These are phyloP conservation scores for Aquatica leii DNA, from an alignment of 2,888 invertebrate species.

Conservation along the genomic window DNA sequence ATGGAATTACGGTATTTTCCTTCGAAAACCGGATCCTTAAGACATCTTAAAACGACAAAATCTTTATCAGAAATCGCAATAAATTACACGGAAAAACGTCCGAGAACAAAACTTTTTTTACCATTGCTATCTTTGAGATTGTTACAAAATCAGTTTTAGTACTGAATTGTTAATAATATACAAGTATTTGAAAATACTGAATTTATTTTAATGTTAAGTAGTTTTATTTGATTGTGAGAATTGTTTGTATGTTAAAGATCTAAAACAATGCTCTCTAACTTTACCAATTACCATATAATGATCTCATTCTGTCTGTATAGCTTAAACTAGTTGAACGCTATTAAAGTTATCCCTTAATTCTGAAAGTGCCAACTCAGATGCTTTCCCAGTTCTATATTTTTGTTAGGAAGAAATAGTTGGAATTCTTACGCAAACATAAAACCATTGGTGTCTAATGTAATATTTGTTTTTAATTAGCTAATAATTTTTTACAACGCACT, in stretches of 20 bases:
- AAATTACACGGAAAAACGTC: slow-evolving; percentile 6
- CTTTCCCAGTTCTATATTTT: neutral
- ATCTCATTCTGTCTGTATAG: slow-evolving; percentile 10
- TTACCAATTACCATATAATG: slow-evolving; percentile 11
- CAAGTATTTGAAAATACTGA: neutral
- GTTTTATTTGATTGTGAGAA: neutral
- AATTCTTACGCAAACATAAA: too few species aligned
- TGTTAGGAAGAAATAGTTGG: too few species aligned
- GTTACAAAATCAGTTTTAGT: too few species aligned
- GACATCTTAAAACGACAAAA: slow-evolving; percentile 15
- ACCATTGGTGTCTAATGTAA: too few species aligned
- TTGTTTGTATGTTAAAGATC: neutral
- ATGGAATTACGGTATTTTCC: slow-evolving; percentile 22
- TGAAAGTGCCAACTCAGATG: slow-evolving; percentile 6
- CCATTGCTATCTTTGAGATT: neutral
- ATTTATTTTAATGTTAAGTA: neutral
- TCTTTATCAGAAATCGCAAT: slow-evolving; percentile 8
- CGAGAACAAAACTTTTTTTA: neutral
- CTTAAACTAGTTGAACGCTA: slow-evolving; percentile 11
- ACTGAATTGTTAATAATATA: neutral
- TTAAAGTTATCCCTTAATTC: slow-evolving; percentile 9
- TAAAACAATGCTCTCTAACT: neutral
- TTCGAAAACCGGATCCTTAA: slow-evolving; percentile 19
- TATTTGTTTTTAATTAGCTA: too few species aligned
- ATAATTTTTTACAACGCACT: too few species aligned